A percentile compares a stretch with the other conserved stretches of the same genome.
Conservation (phyloP, 2,797 vertebrate species). For the Euthynnus affinis region DNA sequence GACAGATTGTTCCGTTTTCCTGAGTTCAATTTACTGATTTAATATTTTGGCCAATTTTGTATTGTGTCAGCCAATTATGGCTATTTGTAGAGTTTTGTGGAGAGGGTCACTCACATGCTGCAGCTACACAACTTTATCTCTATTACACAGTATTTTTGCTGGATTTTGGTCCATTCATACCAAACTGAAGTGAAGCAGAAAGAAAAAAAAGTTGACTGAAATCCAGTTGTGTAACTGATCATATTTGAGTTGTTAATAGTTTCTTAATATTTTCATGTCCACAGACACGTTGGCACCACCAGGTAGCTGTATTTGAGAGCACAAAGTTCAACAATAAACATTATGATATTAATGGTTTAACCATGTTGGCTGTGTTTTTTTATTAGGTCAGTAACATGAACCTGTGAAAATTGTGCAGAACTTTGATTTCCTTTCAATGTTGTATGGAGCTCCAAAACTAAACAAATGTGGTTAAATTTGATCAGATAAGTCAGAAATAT, state of each 20-base stretch:
- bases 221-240: not conserved
- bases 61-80: not conserved
- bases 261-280: not conserved
- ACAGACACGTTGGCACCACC: not conserved
- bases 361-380: not conserved
- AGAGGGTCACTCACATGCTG: not conserved
- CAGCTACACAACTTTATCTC: not conserved
- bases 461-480: no score
- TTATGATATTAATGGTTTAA: not conserved
- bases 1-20: not conserved
- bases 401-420: not conserved
- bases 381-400: not conserved
- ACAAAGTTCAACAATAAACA: not conserved
- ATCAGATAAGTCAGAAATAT: no score
- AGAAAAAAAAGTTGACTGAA: no score
- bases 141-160: not conserved
- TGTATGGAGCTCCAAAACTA: no score
- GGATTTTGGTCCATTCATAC: not conserved
- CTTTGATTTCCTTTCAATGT: not conserved
- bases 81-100: not conserved
- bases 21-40: constrained; percentile 11
- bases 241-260: not conserved
- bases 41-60: not conserved
- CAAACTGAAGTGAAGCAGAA: not conserved
- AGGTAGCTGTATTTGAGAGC: not conserved